phyloP scores from a whole-genome alignment of 2,888 invertebrate genomes.

The Sesamia inferens region DNA sequence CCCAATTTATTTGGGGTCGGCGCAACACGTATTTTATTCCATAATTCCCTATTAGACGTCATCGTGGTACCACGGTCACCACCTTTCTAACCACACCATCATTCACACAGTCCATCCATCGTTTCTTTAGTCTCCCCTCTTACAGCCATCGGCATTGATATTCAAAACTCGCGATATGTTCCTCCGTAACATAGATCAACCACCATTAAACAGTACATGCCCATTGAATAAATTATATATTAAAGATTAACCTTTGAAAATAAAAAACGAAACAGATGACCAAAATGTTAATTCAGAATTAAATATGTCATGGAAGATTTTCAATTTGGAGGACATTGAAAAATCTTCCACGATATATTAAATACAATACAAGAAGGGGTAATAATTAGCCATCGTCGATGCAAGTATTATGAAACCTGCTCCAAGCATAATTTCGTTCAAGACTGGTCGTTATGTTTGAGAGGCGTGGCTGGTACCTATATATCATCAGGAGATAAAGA shows the following conservation, averaged over 20 bases:
- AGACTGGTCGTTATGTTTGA: constrained; percentile 54
- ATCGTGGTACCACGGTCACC: too few species aligned
- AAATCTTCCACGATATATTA: constrained; percentile 45
- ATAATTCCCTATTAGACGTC: too few species aligned
- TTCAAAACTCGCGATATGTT: too few species aligned
- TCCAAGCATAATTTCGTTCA: constrained; percentile 42
- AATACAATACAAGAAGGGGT: constrained; percentile 45
- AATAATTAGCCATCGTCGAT: constrained; percentile 63
- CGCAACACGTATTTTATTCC: too few species aligned
- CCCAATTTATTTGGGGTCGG: too few species aligned
- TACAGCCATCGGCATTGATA: too few species aligned
- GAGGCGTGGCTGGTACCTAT: constrained; percentile 54
- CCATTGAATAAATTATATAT: background rate
- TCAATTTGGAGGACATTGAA: constrained; percentile 27
- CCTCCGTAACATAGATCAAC: too few species aligned
- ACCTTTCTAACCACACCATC: too few species aligned
- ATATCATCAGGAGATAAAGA: constrained; percentile 46
- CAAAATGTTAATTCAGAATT: constrained; percentile 11
- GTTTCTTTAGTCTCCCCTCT: too few species aligned
- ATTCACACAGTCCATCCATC: too few species aligned
- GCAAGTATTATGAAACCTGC: constrained; percentile 66
- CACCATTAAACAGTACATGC: background rate
- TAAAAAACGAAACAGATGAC: background rate
- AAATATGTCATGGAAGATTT: too few species aligned
- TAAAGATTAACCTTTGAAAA: background rate